Base-by-base conservation (phyloP, 2,888 invertebrate genomes). In the Amblyjoppa fuscipennis region DNA sequence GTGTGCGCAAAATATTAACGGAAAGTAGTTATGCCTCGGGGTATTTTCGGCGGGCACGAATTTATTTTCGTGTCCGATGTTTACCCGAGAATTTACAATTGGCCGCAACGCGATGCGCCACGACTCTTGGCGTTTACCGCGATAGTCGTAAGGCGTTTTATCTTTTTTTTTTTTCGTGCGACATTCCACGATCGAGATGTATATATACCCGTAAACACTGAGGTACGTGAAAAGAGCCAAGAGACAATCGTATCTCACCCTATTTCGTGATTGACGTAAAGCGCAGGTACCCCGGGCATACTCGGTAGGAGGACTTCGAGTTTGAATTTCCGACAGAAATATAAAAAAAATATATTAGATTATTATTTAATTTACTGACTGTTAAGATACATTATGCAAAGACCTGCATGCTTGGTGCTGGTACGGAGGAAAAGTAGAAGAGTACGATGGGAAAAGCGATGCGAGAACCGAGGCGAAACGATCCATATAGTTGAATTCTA, bases 401-500 rank as follows among this genome's bases (percentile, higher is more conserved):
- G 71, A 66, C 81, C 82, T 11, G 78, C 66, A 28, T 16, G 45
- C 16, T 28, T 0, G 28, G 1, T 59, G 59, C 28, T 13, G 13
- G 9, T 28, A 74, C 34, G 66, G 25, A 68, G 64, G 75, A 45
- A 70, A 83, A 73, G 79, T 31, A 38, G 69, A 31, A 75, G 70
- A 68, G 38, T 70, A 71, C 77, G 78, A 56, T 78, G 74, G 73
- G 51, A 71, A 68, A 80, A 75, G 81, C 76, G 88, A 87, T 75
- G 81, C 70, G 75, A 83, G 79, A 84, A 66, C 38, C 49, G 53
- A 53, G 85, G 81, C 75, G 84, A 85, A 83, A 87, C 87, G 90
- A 92, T 92, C 89, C 90, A 91, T 93, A 93, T 91, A 92, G 92
- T 92, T 91, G 87, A 88, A 91, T 90, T 93, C 93, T 93, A 93